These are phyloP conservation scores for Falco novaeseelandiae DNA, from an alignment of 2,797 vertebrate genomes.

Conservation along the genomic window DNA sequence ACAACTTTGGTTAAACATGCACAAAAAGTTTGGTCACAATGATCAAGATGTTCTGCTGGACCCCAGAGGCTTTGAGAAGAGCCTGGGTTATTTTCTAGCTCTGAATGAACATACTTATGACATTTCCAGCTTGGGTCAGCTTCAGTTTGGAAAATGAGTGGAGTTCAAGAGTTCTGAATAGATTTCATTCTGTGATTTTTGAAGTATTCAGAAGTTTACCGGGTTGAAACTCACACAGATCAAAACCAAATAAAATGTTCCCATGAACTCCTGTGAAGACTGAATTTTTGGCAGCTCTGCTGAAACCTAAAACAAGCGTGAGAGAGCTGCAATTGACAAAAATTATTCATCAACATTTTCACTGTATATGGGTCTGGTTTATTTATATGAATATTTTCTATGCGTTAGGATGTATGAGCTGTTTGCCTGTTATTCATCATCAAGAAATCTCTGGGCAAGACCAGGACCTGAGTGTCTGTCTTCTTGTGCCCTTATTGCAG, in stretches of 20 bases:
- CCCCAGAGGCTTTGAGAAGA: neutral
- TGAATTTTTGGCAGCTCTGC: constrained; percentile 24
- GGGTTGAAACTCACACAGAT: neutral
- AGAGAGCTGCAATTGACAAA: constrained; percentile 10
- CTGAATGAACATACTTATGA: neutral
- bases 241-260: constrained; percentile 34
- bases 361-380: neutral
- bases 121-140: neutral
- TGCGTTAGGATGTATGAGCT: neutral
- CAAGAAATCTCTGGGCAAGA: constrained; percentile 19
- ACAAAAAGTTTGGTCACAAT: neutral
- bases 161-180: neutral
- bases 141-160: neutral
- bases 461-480: neutral
- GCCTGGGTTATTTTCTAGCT: neutral
- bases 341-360: constrained; percentile 16
- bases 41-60: neutral
- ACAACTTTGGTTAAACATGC: neutral
- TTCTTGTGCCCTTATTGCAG: neutral
- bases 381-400: neutral
- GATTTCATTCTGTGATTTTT: neutral
- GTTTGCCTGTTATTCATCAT: constrained; percentile 15
- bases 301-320: constrained; percentile 25
- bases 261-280: constrained; percentile 13
- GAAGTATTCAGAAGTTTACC: neutral